Base-by-base conservation (phyloP, 2,113 vertebrate species). In the Leiothrix lutea region DNA sequence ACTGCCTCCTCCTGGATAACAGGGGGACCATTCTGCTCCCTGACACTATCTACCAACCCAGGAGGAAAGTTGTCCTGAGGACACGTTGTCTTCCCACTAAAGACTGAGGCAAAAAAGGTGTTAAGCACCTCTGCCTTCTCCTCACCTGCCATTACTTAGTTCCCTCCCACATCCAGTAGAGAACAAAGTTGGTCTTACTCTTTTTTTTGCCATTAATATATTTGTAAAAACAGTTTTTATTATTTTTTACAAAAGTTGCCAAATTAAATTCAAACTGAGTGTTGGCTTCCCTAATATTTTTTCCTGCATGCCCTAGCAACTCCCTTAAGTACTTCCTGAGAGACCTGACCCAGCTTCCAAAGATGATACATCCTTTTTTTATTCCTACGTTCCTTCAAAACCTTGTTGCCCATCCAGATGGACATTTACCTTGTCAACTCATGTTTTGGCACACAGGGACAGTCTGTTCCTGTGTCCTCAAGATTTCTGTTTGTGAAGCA, bases 371-470 rank as follows among this genome's bases (percentile, higher is more conserved):
- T 60, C 56, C 56, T n/a, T 35, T 60, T 60, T 60, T 60, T 36
- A 60, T 60, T 17, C 24, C 58, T 26, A 26, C 36, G 5, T 60
- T 60, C 14, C 35, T 60, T 26, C 3, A 2, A 60, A 36, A 26
- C 16, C 24, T 60, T 25, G 5, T 60, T 38, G 35, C 35, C 35
- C 58, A 60, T 60, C 24, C 58, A 60, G 35, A 18, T 38, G 58
- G 35, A 19, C 3, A 1, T 60, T 60, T 5, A 5, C 35, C 58
- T 38, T 4, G 11, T 38, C 1, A 5, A 12, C 10, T 26, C 24
- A 38, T 60, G 16, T 38, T 60, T 36, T 4, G 2, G 58, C 35
- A 38, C 58, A 60, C 16, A 60, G 58, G 24, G 35, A 38, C 16
- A 38, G 35, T 26, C 35, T 60, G 35, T 38, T 61, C 35, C 56